Percentiles rank a stretch among this genome's conserved stretches.
These are phyloP conservation scores for Oncorhynchus clarkii DNA, from an alignment of 2,113 vertebrate species.

Conservation along the genomic window DNA sequence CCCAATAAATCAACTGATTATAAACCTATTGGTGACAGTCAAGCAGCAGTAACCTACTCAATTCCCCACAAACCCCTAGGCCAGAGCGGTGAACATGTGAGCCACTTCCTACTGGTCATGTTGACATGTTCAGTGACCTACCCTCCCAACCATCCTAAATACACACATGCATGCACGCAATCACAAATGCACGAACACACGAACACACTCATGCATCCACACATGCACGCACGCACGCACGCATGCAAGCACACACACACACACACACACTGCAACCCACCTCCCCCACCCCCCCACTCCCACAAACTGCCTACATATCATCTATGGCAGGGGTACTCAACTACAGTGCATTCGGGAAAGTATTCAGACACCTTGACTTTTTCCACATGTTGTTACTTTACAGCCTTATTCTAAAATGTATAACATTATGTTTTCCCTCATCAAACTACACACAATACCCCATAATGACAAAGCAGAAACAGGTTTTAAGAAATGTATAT, in stretches of 20 bases:
- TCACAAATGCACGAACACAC: neutral
- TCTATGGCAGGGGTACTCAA: too few species aligned
- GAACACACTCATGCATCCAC: slow-evolving; percentile 12
- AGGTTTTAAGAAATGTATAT: too few species aligned
- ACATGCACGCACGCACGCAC: too few species aligned
- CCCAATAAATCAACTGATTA: neutral
- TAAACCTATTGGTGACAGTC: neutral
- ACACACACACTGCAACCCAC: neutral
- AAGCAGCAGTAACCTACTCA: neutral
- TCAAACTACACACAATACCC: too few species aligned
- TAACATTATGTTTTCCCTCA: too few species aligned
- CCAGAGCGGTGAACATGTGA: slow-evolving; percentile 32
- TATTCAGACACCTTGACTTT: too few species aligned
- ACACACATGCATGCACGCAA: neutral
- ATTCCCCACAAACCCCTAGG: neutral
- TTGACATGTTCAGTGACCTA: slow-evolving; percentile 70
- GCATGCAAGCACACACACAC: neutral
- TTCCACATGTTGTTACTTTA: too few species aligned
- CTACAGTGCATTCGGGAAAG: too few species aligned
- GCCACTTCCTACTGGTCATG: slow-evolving; percentile 57
- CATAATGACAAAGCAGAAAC: too few species aligned
- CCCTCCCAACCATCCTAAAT: neutral
- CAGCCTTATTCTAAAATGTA: too few species aligned
- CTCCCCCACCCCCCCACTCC: slow-evolving; percentile 10
- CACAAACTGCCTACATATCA: too few species aligned